Percentiles rank a stretch among this genome's conserved stretches.
These are phyloP conservation scores for Chelon auratus DNA, from an alignment of 2,797 vertebrate species.

Conservation along the genomic window DNA sequence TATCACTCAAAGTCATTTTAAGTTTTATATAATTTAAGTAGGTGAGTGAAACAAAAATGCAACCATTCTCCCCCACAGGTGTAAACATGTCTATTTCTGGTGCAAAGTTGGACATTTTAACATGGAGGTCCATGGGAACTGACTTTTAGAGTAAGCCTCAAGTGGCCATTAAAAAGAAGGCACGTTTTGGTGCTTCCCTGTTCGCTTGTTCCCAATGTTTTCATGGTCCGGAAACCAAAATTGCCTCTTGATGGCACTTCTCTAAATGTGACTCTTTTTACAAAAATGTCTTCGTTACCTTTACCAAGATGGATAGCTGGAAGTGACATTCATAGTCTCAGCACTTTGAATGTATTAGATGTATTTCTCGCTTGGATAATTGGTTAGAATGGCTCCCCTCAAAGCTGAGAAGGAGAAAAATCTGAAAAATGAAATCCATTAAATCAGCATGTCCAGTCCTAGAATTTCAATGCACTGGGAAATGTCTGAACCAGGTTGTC, in stretches of 20 bases:
- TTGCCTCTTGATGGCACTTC: background rate
- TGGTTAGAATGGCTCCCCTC: slow-evolving; percentile 30
- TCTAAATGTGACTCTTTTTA: background rate
- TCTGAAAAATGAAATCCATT: slow-evolving; percentile 50
- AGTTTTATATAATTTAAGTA: too few species aligned
- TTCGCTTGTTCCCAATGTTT: too few species aligned
- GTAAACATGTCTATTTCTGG: too few species aligned
- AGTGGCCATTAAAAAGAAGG: too few species aligned
- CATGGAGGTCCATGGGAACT: too few species aligned
- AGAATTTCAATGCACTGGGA: slow-evolving; percentile 52
- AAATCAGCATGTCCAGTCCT: slow-evolving; percentile 32
- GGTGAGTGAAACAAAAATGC: too few species aligned
- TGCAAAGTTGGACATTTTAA: too few species aligned
- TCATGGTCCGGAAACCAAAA: too few species aligned
- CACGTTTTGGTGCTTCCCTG: too few species aligned
- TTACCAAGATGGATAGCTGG: background rate
- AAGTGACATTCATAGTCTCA: slow-evolving; percentile 20
- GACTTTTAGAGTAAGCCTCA: too few species aligned
- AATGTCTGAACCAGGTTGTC: slow-evolving; percentile 36
- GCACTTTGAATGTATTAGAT: slow-evolving; percentile 37
- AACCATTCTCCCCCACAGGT: too few species aligned
- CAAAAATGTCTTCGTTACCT: background rate
- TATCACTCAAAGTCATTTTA: too few species aligned
- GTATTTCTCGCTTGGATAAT: slow-evolving; percentile 39
- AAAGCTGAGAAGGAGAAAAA: slow-evolving; percentile 30